Evolutionary conservation across 2,888 invertebrate species (phyloP), one percentile per base, ranked within the genome.

Genomic region (Cephus pygmeus): DNA sequence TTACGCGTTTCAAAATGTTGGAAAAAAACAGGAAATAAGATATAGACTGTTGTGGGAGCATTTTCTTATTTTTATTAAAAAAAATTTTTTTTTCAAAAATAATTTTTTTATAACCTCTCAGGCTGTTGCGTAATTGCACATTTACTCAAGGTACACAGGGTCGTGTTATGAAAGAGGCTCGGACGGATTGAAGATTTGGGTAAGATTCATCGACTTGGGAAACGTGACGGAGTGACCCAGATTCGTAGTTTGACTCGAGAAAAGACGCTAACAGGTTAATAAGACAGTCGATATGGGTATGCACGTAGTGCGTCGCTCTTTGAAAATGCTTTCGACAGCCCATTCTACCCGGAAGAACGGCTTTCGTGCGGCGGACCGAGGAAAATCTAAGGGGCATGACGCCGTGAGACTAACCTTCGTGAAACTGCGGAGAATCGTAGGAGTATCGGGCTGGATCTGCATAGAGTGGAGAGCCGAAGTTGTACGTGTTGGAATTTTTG

Each of bases 401-500:
- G 40, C 40, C 40, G 56, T 23, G 56, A 56, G 9, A 9, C 9
- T 56, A 56, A 1, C 56, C 56, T 56, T 56, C 56, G 15, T 56
- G 56, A 56, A 56, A 56, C 23, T 56, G 56, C 56, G 56, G 23
- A 56, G 56, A 23, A 56, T 56, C 9, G 56, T 56, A 23, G 23
- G 23, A 56, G 56, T 9, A 56, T 56, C 56, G 15, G 9, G 23
- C 15, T 56, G 56, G 23, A 56, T 56, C 56, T 56, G 56, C 56
- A 56, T 56, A 56, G 23, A 56, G 23, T 1, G 23, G 23, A 56
- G 56, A 56, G 23, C 81, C 79, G 73, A 83, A 81, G 80, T 78
- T 76, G 80, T 85, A 86, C 86, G 88, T 85, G 82, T 74, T 83
- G 87, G 88, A 88, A 88, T 88, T 56, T 87, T 88, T 80, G 86